These are phyloP conservation scores for Calycopis cecrops DNA, from an alignment of 1,140 invertebrate genomes.

Conservation along the genomic window DNA sequence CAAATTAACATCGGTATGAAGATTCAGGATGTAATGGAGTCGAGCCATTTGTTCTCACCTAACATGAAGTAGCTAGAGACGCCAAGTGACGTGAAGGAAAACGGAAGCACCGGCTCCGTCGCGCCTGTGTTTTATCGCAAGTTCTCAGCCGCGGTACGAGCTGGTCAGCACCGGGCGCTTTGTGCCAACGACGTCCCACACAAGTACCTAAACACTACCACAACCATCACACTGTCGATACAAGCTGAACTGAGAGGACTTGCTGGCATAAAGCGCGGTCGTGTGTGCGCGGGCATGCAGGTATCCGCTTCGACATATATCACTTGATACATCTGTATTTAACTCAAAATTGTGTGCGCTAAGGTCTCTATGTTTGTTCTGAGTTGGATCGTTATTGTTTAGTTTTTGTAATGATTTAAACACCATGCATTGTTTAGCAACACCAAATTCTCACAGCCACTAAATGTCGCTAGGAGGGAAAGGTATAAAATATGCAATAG, in stretches of 20 bases:
- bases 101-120: conserved; percentile 64
- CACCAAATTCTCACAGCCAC: conserved; percentile 62
- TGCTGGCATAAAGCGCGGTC: conserved; percentile 48
- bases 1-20: conserved; percentile 28
- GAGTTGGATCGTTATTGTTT: conserved; percentile 37
- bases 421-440: conserved; percentile 67
- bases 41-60: conserved; percentile 1
- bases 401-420: conserved; percentile 46
- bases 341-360: conserved; percentile 40
- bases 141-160: conserved; percentile 29
- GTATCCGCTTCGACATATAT: conserved; percentile 37
- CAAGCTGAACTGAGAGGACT: conserved; percentile 21
- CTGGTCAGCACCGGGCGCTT: conserved; percentile 30
- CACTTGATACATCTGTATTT: conserved; percentile 8
- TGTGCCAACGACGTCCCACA: conserved; percentile 32
- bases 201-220: conserved; percentile 23
- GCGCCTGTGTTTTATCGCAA: conserved; percentile 49
- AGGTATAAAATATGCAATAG: conserved; percentile 73
- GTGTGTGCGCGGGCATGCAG: conserved; percentile 60
- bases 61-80: conserved; percentile 12
- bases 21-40: conserved; percentile 24
- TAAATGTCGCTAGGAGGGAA: conserved; percentile 68
- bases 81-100: conserved; percentile 45
- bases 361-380: conserved; percentile 49
- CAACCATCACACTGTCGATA: conserved; percentile 23